Evolutionary conservation across 1,140 invertebrate genomes (phyloP), one percentile per base, ranked within the genome.

Genomic region (Samia ricini): DNA sequence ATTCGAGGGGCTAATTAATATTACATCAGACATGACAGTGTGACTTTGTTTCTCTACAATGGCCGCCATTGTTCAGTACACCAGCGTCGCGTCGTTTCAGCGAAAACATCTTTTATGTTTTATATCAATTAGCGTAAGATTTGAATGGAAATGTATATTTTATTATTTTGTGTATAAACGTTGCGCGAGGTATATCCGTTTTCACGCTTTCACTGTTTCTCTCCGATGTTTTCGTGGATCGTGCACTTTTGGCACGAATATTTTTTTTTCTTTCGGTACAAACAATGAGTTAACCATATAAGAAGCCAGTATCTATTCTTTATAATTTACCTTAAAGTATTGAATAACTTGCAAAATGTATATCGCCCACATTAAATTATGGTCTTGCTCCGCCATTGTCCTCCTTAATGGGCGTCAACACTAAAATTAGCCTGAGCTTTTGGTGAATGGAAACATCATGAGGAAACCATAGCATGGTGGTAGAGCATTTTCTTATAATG

Each of bases 131-230:
- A 74, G 66, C 60, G 19, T 29, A 66, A 62, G 63, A 68, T 71
- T 71, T 66, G 66, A 74, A 69, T 69, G 68, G 58, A 67, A 56
- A 66, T 15, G 66, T 69, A n/a, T n/a, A n/a, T n/a, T n/a, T n/a
- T n/a, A 65, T 59, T 73, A 69, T 68, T 65, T 69, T 78, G 68
- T 67, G 61, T 65, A 60, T 57, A 61, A 63, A 52, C 67, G 50
- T 50, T 64, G 66, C 29, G 26, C 58, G 42, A 23, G 7, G 49
- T 50, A 62, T 60, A 64, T 63, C 59, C 62, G 66, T 76, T 73
- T 76, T 77, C 69, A 77, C 77, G 77, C 77, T 80, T 77, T 80
- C 77, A 59, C 57, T 59, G 56, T 36, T n/a, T n/a, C n/a, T 57
- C 26, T 21, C 5, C 10, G 29, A 29, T 15, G 51, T 23, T 20